Evolutionary conservation across 1,140 invertebrate species (phyloP).

Genomic region (Drosophila subpulchrella): DNA sequence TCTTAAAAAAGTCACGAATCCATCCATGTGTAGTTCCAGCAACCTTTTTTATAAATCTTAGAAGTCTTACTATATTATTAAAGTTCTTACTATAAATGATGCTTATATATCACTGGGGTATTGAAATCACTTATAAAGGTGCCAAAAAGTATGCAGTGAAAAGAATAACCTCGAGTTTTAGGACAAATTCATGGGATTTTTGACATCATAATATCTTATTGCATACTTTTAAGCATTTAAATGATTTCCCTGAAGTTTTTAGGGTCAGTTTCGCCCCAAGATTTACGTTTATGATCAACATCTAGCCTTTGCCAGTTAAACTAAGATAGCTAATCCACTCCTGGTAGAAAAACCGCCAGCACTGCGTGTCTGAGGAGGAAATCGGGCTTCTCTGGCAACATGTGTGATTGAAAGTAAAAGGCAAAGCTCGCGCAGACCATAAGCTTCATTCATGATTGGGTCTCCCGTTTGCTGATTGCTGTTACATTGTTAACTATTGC

Average conservation of each 20-base stretch:
- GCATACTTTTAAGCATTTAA: no score
- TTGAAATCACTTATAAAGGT: background rate
- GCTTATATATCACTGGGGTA: no score
- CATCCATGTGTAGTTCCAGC: no score
- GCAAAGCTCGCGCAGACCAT: conserved; percentile 70
- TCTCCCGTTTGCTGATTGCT: conserved; percentile 59
- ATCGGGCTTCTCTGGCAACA: conserved; percentile 30
- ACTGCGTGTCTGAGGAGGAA: conserved; percentile 1
- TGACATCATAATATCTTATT: no score
- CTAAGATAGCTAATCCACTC: background rate
- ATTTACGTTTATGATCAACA: background rate
- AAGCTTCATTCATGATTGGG: conserved; percentile 79
- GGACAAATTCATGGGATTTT: no score
- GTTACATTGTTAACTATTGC: conserved; percentile 82
- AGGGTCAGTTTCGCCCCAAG: background rate
- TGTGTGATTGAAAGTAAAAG: conserved; percentile 83
- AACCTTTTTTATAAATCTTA: no score
- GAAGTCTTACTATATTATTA: no score
- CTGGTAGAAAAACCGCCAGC: background rate
- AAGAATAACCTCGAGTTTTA: no score
- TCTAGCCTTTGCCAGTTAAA: background rate
- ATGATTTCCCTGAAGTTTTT: background rate
- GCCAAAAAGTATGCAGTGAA: background rate
- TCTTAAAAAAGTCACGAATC: no score
- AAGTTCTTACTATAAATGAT: no score